phyloP scores from a whole-genome alignment of 2,888 invertebrate species.

The Endomychus coccineus region DNA sequence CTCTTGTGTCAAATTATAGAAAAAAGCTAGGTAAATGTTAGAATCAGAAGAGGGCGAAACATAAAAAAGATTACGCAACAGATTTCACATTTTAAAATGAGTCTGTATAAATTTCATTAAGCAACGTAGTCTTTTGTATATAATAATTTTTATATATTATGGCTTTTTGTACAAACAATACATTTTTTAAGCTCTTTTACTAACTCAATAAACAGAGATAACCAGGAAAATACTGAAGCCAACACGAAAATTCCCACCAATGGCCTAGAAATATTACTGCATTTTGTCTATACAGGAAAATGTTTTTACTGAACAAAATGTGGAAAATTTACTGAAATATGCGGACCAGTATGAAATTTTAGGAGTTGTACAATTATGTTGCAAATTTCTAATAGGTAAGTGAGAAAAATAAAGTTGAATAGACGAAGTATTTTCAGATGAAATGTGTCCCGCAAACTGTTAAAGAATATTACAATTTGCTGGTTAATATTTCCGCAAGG shows the following conservation, averaged over 20 bases:
- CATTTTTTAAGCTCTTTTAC: too few species aligned
- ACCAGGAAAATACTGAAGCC: conserved; percentile 54
- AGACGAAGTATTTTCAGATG: conserved; percentile 41
- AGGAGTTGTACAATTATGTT: conserved; percentile 64
- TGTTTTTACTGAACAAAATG: conserved; percentile 60
- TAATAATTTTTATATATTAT: too few species aligned
- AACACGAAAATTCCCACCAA: conserved; percentile 52
- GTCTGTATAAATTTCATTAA: too few species aligned
- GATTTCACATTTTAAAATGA: too few species aligned
- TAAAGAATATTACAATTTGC: conserved; percentile 65
- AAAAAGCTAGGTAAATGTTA: too few species aligned
- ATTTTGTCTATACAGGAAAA: conserved; percentile 66
- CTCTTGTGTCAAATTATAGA: too few species aligned
- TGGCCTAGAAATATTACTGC: conserved; percentile 59
- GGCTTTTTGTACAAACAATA: too few species aligned
- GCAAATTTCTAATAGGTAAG: conserved; percentile 52
- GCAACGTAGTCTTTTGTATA: too few species aligned
- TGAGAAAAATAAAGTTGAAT: too few species aligned
- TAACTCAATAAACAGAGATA: conserved; percentile 56
- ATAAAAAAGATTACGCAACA: too few species aligned
- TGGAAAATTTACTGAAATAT: conserved; percentile 59
- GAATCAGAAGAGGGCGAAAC: too few species aligned
- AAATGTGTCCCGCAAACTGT: conserved; percentile 61
- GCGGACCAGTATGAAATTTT: conserved; percentile 69
- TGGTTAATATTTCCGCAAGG: conserved; percentile 60